Base-by-base conservation (phyloP, 1,140 invertebrate species). In the Apis dorsata region DNA sequence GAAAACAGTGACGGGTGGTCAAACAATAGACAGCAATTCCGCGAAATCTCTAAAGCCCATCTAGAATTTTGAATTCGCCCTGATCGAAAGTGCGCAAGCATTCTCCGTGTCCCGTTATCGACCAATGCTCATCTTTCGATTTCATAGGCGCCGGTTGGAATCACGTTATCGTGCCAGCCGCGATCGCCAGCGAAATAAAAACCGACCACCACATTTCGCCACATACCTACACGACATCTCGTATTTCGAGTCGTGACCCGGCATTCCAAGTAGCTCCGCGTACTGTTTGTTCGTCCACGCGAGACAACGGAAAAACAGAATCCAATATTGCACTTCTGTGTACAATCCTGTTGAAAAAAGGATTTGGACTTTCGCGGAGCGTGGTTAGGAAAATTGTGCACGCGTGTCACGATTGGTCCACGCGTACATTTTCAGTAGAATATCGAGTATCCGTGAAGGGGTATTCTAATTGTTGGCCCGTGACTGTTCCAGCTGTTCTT, bases 401-500 rank as follows among this genome's bases (percentile, higher is more conserved):
- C n/a, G 21, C 70, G 9, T 15, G 28, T 49, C 71, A 66, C 69
- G 59, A 51, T 0, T 11, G 53, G 55, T 81, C 28, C 74, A 72
- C 71, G 76, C 62, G 72, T 34, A 51, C 55, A 19, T 34, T 59
- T 69, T 59, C 28, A 12, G 53, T 65, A 34, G 68, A 57, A 65
- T 59, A n/a, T 21, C 28, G 0, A 17, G 4, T 0, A 7, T 15
- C 73, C 84, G 84, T 85, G 81, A 63, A 57, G 79, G 53, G 72
- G 62, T 82, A 73, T 85, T 83, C 79, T 86, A 89, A 89, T 89
- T 55, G 80, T 77, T 53, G 59, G 55, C 68, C 68, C 70, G 63
- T 76, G 72, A 86, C 19, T 63, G 24, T 7, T 19, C 19, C n/a
- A n/a, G 53, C 59, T 57, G 53, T 57, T 74, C 77, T 79, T 55